phyloP scores from a whole-genome alignment of 2,797 vertebrate genomes.

The Aulostomus chinensis region DNA sequence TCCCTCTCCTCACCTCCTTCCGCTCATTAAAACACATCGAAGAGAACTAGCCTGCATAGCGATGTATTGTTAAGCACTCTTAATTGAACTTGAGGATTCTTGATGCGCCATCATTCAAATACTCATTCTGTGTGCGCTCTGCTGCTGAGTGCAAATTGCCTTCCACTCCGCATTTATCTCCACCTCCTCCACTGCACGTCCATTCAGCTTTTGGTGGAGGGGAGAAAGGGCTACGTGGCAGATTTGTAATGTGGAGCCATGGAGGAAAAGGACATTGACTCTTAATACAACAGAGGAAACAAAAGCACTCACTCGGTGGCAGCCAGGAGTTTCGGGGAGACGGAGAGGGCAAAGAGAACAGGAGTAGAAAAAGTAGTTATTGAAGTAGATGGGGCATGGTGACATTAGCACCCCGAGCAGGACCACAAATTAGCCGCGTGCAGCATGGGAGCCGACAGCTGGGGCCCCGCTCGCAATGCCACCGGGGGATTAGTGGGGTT shows the following conservation, averaged over 20 bases:
- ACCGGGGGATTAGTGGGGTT: conserved; percentile 71
- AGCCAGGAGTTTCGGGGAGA: conserved; percentile 54
- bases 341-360: conserved; percentile 25
- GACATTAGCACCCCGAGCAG: conserved; percentile 73
- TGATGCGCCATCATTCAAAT: conserved; percentile 71
- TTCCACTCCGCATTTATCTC: conserved; percentile 51
- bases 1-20: conserved; percentile 53
- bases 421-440: conserved; percentile 67
- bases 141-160: conserved; percentile 53
- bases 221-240: conserved; percentile 37
- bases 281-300: conserved; percentile 54
- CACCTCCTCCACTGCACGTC: conserved; percentile 42
- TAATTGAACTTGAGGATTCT: conserved; percentile 72
- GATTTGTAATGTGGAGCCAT: conserved; percentile 47
- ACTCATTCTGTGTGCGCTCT: conserved; percentile 54
- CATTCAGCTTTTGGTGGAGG: conserved; percentile 42
- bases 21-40: conserved; percentile 58
- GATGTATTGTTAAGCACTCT: conserved; percentile 65
- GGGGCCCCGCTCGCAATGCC: conserved; percentile 54
- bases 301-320: conserved; percentile 54
- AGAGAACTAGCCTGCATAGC: conserved; percentile 54
- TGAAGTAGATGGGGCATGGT: conserved; percentile 47
- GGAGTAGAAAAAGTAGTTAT: conserved; percentile 54
- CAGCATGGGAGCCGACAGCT: conserved; percentile 72
- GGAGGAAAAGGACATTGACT: conserved; percentile 46